Percentiles rank a stretch among this genome's conserved stretches.
Evolutionary conservation across 1,140 invertebrate genomes (phyloP).

Genomic region (Euwallacea similis): DNA sequence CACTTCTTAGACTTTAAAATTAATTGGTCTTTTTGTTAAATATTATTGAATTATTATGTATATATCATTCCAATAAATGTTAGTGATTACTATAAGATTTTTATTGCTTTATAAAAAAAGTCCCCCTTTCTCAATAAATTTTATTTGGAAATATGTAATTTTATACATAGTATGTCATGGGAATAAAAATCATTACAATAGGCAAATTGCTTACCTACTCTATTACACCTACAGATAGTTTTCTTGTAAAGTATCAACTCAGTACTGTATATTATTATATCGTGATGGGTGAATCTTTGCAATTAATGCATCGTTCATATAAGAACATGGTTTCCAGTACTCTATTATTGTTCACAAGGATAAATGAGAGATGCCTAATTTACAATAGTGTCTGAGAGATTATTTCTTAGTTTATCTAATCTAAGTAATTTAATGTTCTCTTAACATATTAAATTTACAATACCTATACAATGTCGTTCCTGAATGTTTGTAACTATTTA

Average conservation of each 20-base stretch:
- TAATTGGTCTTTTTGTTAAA: too few species aligned
- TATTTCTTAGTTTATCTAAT: background rate
- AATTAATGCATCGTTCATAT: too few species aligned
- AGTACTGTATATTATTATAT: background rate
- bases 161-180: background rate
- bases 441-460: slow-evolving; percentile 11
- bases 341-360: slow-evolving; percentile 8
- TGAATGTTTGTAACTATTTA: background rate
- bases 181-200: background rate
- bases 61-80: too few species aligned
- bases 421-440: background rate
- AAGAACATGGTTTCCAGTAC: too few species aligned
- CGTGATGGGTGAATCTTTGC: too few species aligned
- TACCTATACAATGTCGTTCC: background rate
- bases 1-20: too few species aligned
- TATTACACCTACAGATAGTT: background rate
- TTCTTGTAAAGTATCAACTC: too few species aligned
- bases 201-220: background rate
- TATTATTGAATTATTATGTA: too few species aligned
- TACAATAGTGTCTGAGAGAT: slow-evolving; percentile 20
- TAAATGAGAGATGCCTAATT: slow-evolving; percentile 20
- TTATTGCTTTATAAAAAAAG: too few species aligned
- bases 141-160: slow-evolving; percentile 1
- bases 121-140: background rate
- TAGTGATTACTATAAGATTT: too few species aligned